These are phyloP conservation scores for Acanthurus lineatus DNA, from an alignment of 2,797 vertebrate genomes.

Conservation along the genomic window DNA sequence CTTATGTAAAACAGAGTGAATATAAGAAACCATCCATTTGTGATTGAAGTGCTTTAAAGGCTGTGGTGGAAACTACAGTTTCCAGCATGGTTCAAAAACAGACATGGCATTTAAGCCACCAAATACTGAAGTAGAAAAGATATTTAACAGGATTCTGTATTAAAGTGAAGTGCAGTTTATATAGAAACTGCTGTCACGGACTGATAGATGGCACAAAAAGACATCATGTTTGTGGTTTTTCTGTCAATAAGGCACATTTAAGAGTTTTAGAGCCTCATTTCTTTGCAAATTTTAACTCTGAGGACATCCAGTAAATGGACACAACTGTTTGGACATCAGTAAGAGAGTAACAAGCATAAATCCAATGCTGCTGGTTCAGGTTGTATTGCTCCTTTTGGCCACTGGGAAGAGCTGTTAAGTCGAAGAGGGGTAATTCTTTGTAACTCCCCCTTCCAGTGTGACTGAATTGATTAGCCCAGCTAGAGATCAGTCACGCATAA, in stretches of 20 bases:
- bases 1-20: conserved; percentile 74
- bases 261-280: conserved; percentile 43
- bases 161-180: conserved; percentile 16
- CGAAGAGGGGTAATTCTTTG: conserved; percentile 15
- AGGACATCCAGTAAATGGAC: conserved; percentile 33
- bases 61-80: conserved; percentile 18
- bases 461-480: conserved; percentile 53
- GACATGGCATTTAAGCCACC: conserved; percentile 22
- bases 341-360: conserved; percentile 50
- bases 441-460: conserved; percentile 6
- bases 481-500: conserved; percentile 41
- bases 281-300: conserved; percentile 22
- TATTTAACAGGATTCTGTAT: conserved; percentile 10
- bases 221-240: conserved; percentile 26
- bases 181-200: conserved; percentile 7
- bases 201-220: conserved; percentile 21
- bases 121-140: conserved; percentile 31
- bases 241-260: conserved; percentile 89
- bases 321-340: conserved; percentile 27
- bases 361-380: background rate
- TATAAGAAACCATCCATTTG: conserved; percentile 21
- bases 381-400: conserved; percentile 31
- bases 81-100: conserved; percentile 18
- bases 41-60: conserved; percentile 53
- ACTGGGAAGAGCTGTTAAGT: conserved; percentile 32